These are phyloP conservation scores for Boleophthalmus pectinirostris DNA, from an alignment of 2,113 vertebrate genomes.

Conservation along the genomic window DNA sequence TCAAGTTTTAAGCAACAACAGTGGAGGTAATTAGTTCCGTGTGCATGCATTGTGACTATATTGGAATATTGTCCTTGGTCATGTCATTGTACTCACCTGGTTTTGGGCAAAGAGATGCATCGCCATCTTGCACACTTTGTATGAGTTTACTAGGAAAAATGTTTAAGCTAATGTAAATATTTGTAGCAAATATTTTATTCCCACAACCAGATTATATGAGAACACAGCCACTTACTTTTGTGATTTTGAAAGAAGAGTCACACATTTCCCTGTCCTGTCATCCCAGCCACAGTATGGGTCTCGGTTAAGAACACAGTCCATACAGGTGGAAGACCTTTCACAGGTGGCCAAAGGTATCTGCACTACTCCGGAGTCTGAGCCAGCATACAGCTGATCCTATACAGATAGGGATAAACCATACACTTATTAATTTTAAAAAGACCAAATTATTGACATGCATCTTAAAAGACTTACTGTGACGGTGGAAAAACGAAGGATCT, in stretches of 20 bases:
- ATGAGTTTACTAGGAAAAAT: constrained; percentile 67
- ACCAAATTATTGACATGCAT: neutral
- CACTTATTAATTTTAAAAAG: neutral
- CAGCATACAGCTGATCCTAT: constrained; percentile 74
- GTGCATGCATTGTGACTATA: no score
- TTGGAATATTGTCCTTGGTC: no score
- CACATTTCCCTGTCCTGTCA: constrained; percentile 30
- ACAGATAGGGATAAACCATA: constrained; percentile 18
- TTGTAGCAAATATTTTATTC: neutral
- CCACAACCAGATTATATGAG: neutral
- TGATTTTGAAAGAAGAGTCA: constrained; percentile 48
- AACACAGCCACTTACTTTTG: constrained; percentile 11
- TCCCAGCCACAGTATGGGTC: constrained; percentile 83
- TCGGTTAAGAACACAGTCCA: constrained; percentile 80
- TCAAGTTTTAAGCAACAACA: no score
- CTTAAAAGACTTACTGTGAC: neutral
- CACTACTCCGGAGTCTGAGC: constrained; percentile 68
- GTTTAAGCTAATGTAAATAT: neutral
- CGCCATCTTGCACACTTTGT: constrained; percentile 73
- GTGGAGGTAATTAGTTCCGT: neutral
- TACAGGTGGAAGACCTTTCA: constrained; percentile 67
- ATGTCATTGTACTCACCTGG: constrained; percentile 50
- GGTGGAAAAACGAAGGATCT: constrained; percentile 70
- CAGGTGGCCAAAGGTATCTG: constrained; percentile 78
- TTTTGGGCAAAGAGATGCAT: constrained; percentile 70